A percentile compares a stretch with the other conserved stretches of the same genome.
These are phyloP conservation scores for Morpho deidamia DNA, from an alignment of 2,888 invertebrate genomes.

Conservation along the genomic window DNA sequence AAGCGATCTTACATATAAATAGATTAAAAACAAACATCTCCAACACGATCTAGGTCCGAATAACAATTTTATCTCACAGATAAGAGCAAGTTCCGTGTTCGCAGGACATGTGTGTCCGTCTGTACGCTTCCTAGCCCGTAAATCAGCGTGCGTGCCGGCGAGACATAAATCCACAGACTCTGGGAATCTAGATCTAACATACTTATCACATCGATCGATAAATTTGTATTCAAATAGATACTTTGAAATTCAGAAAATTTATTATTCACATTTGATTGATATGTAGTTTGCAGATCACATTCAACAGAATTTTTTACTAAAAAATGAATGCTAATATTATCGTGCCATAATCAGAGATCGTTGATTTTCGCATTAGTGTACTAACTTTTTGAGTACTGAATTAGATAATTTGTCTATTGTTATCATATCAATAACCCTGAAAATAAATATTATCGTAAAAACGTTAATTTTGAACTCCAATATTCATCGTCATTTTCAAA, in stretches of 20 bases:
- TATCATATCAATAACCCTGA: too few relatives aligned
- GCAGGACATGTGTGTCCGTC: slow-evolving; percentile 10
- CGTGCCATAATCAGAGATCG: too few relatives aligned
- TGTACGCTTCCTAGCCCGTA: slow-evolving; percentile 12
- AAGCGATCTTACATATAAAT: neutral
- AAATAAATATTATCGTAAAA: too few relatives aligned
- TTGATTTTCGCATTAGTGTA: too few relatives aligned
- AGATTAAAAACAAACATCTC: slow-evolving; percentile 1
- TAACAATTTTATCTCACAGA: slow-evolving; percentile 4
- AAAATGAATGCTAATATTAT: too few relatives aligned
- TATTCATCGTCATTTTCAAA: too few relatives aligned
- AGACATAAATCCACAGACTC: slow-evolving; percentile 14
- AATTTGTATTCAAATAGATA: slow-evolving; percentile 15
- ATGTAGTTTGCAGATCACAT: too few relatives aligned
- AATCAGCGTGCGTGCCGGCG: slow-evolving; percentile 18
- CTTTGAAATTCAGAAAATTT: neutral
- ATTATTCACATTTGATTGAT: too few relatives aligned
- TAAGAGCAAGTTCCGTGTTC: slow-evolving; percentile 3
- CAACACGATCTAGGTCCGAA: neutral
- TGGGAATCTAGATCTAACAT: slow-evolving; percentile 9
- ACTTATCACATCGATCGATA: slow-evolving; percentile 13
- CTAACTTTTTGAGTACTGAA: too few relatives aligned
- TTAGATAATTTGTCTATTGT: too few relatives aligned
- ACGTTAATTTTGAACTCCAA: too few relatives aligned
- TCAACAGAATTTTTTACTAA: too few relatives aligned